These are phyloP conservation scores for Takifugu rubripes DNA, from an alignment of 2,797 vertebrate genomes.

Conservation along the genomic window DNA sequence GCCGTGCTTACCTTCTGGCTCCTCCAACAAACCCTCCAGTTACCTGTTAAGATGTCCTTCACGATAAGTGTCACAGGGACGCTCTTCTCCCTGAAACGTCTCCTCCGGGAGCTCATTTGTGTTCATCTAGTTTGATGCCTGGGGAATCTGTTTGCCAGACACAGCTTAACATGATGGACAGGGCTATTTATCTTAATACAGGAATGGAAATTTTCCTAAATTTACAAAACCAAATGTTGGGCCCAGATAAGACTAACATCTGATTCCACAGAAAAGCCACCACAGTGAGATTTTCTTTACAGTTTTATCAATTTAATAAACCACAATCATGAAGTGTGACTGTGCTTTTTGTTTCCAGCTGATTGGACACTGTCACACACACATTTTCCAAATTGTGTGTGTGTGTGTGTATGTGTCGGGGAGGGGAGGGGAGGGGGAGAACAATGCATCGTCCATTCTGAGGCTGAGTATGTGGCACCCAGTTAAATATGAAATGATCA, in stretches of 20 bases:
- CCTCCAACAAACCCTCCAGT: slow-evolving; percentile 29
- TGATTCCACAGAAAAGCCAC: no score
- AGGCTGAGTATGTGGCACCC: slow-evolving; percentile 44
- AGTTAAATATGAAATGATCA: slow-evolving; percentile 36
- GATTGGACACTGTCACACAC: slow-evolving; percentile 6
- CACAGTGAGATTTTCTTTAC: no score
- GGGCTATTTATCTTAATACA: slow-evolving; percentile 75
- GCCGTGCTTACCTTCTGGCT: slow-evolving; percentile 20
- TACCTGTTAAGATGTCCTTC: slow-evolving; percentile 57
- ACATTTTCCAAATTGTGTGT: background rate
- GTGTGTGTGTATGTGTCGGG: slow-evolving; percentile 4
- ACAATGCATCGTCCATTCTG: slow-evolving; percentile 13
- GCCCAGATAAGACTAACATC: no score
- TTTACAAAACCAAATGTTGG: slow-evolving; percentile 3
- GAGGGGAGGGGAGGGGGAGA: background rate
- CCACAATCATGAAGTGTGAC: no score
- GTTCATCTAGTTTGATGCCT: slow-evolving; percentile 75
- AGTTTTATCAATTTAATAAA: no score
- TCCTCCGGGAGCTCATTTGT: slow-evolving; percentile 72
- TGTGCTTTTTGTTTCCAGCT: no score
- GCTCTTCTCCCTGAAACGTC: slow-evolving; percentile 41
- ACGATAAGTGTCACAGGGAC: slow-evolving; percentile 56
- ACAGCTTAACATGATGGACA: slow-evolving; percentile 67
- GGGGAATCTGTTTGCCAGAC: slow-evolving; percentile 72
- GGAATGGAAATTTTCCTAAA: slow-evolving; percentile 18